phyloP scores from a whole-genome alignment of 2,797 vertebrate genomes.

The Pipistrellus pipistrellus region DNA sequence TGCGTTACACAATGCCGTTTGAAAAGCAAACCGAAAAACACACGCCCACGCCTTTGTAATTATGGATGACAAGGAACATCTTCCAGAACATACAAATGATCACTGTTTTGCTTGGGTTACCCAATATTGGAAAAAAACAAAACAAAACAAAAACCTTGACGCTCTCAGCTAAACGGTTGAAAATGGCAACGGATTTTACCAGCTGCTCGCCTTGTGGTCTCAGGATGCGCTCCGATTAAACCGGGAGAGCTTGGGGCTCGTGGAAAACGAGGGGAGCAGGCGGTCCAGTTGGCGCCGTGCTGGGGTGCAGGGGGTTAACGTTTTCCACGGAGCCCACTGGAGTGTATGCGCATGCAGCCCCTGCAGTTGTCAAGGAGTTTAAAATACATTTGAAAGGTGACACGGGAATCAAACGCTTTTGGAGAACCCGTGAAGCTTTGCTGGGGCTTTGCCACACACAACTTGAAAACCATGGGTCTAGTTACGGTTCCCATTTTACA shows the following conservation, averaged over 20 bases:
- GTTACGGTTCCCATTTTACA: neutral
- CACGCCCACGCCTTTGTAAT: neutral
- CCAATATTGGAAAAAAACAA: neutral
- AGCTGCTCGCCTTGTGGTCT: conserved; percentile 5
- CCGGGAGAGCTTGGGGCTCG: neutral
- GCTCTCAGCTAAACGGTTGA: neutral
- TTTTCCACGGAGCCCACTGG: neutral
- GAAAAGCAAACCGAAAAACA: neutral
- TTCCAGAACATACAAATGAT: neutral
- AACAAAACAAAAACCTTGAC: neutral
- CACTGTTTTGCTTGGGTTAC: conserved; percentile 37
- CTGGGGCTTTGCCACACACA: neutral
- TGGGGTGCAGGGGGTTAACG: fast-evolving
- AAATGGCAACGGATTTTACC: conserved; percentile 39
- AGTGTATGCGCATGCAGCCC: neutral
- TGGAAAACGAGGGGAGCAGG: neutral
- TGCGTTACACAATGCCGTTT: conserved; percentile 7
- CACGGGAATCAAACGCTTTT: neutral
- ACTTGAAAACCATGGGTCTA: neutral
- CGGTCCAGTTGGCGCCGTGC: fast-evolving
- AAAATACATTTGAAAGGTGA: neutral
- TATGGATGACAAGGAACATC: neutral
- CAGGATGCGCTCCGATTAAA: neutral
- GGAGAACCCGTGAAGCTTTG: neutral
- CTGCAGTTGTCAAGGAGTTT: neutral